A percentile compares a stretch with the other conserved stretches of the same genome.
phyloP scores from a whole-genome alignment of 2,888 invertebrate genomes.

The Pharmacophagus antenor region DNA sequence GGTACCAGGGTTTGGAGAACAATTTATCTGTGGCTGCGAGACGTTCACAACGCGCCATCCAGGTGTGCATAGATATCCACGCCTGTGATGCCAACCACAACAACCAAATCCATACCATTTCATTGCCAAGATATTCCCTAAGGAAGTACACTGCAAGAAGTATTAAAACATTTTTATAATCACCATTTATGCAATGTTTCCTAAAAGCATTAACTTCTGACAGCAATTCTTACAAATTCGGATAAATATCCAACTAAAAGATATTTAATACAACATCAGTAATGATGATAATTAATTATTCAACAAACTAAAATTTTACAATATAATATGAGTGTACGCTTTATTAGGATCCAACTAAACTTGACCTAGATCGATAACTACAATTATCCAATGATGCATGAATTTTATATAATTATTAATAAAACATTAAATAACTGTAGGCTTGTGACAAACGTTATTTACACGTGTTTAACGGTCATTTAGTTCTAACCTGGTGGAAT shows the following conservation, averaged over 20 bases:
- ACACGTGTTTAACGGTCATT: background rate
- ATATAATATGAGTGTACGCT: too few species aligned
- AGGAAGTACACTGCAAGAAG: conserved; percentile 65
- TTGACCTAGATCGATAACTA: too few species aligned
- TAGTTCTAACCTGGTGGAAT: conserved; percentile 82
- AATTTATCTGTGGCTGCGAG: conserved; percentile 92
- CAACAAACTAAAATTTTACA: too few species aligned
- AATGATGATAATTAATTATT: too few species aligned
- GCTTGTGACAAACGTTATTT: too few species aligned
- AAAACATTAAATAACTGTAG: too few species aligned
- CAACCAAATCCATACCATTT: conserved; percentile 89
- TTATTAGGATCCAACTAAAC: too few species aligned
- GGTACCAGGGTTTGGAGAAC: conserved; percentile 92
- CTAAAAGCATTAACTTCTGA: background rate
- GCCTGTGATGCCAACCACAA: conserved; percentile 91
- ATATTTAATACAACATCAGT: too few species aligned
- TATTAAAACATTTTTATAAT: background rate
- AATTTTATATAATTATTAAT: too few species aligned
- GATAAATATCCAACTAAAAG: too few species aligned
- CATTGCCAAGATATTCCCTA: conserved; percentile 77
- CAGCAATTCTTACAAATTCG: background rate
- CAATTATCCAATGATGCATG: too few species aligned
- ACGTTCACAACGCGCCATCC: conserved; percentile 91
- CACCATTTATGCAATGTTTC: background rate
- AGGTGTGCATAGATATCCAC: conserved; percentile 93